Evolutionary conservation across 2,113 vertebrate genomes (phyloP).

Genomic region (Phyllopteryx taeniolatus): DNA sequence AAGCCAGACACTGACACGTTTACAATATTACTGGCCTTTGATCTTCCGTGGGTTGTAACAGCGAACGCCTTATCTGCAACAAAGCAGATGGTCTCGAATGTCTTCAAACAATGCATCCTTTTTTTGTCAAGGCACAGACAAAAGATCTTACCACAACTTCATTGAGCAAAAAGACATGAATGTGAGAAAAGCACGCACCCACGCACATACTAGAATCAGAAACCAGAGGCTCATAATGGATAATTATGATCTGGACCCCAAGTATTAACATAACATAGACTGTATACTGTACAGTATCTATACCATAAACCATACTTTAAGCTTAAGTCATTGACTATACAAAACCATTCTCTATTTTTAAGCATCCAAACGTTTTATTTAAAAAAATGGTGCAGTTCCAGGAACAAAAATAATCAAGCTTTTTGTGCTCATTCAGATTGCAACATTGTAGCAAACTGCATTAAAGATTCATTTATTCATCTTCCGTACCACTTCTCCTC

Average conservation of each 20-base stretch:
- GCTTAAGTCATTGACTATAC: background rate
- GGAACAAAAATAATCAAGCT: background rate
- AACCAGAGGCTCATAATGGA: conserved; percentile 17
- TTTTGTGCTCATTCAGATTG: background rate
- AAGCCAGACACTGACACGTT: conserved; percentile 33
- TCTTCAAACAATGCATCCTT: conserved; percentile 59
- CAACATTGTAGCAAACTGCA: background rate
- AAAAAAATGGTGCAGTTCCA: conserved; percentile 13
- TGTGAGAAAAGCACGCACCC: conserved; percentile 11
- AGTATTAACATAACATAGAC: background rate
- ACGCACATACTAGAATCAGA: background rate
- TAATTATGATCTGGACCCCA: background rate
- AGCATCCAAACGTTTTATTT: background rate
- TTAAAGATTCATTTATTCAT: background rate
- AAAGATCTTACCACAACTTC: conserved; percentile 56
- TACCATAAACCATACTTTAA: background rate
- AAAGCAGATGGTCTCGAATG: conserved; percentile 59
- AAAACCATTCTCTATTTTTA: conserved; percentile 16
- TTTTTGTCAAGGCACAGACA: conserved; percentile 57
- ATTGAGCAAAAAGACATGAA: conserved; percentile 21
- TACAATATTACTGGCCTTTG: conserved; percentile 47
- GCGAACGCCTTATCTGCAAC: conserved; percentile 55
- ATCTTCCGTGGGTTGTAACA: conserved; percentile 43
- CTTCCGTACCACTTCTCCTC: too few species aligned
- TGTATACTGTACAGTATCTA: background rate